phyloP scores from a whole-genome alignment of 2,888 invertebrate species.

The Eledona agricola region DNA sequence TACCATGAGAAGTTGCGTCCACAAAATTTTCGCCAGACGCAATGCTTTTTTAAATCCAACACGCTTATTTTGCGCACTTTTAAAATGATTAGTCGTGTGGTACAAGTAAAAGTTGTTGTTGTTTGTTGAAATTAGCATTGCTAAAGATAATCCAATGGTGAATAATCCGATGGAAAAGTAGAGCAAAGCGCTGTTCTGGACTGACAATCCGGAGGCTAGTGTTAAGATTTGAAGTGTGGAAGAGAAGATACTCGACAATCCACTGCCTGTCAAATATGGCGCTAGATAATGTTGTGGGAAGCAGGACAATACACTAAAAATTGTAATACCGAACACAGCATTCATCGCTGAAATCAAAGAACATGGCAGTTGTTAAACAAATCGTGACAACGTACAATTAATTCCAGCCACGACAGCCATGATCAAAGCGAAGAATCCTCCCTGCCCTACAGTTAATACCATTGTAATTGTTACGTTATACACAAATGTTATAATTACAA shows the following conservation, averaged over 20 bases:
- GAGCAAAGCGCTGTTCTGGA: conserved; percentile 12
- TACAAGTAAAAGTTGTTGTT: conserved; percentile 15
- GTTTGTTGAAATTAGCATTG: not conserved
- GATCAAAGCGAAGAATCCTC: conserved; percentile 10
- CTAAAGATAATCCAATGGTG: conserved; percentile 4
- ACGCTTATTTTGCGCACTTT: conserved; percentile 6
- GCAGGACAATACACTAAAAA: conserved; percentile 7
- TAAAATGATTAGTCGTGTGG: conserved; percentile 8
- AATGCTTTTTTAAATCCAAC: conserved; percentile 5
- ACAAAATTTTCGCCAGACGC: conserved; percentile 11
- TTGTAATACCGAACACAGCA: conserved; percentile 15
- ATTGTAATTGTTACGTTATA: conserved; percentile 4
- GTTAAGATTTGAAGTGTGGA: conserved; percentile 11
- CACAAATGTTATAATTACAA: conserved; percentile 27
- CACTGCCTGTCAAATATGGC: conserved; percentile 13
- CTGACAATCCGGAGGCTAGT: conserved; percentile 8
- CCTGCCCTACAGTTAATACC: conserved; percentile 15
- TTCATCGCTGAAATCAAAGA: conserved; percentile 22
- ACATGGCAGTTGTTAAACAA: not conserved
- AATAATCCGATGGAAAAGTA: conserved; percentile 17
- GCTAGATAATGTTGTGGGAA: conserved; percentile 20
- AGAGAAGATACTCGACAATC: conserved; percentile 7
- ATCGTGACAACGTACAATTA: conserved; percentile 4
- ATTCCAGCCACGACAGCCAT: conserved; percentile 11
- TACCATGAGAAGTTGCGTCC: conserved; percentile 12